Evolutionary conservation across 2,797 vertebrate species (phyloP), one percentile per base, ranked within the genome.

Genomic region (Enoplosus armatus): DNA sequence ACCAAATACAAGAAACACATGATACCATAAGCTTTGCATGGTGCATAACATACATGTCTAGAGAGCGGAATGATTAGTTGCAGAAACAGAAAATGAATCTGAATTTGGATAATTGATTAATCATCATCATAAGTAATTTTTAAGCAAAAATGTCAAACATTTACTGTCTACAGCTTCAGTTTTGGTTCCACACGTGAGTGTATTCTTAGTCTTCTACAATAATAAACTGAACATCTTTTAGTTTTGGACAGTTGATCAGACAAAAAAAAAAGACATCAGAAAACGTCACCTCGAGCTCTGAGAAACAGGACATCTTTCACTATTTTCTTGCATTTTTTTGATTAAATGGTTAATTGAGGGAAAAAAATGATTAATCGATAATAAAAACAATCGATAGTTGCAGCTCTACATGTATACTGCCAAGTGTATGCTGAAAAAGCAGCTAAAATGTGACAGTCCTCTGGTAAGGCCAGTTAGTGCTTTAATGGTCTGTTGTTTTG

Each of bases 401-500:
- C 51, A 53, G 15, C 24, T 41, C 1, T 27, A n/a, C 3, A 47
- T 37, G 11, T 66, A 2, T 37, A 4, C 5, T 74, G 37, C 41
- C 10, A 53, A 18, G 15, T 45, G 24, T 37, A 20, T 48, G 50
- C 7, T 59, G n/a, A 26, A 66, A 79, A 71, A 62, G 29, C 43
- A 71, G 45, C 43, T 43, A 24, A 70, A 71, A 79, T 63, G 33
- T 60, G 59, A 54, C 50, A 82, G 29, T 48, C 18, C 47, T 56
- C 48, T 82, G 9, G 24, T 71, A 20, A 51, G 50, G 69, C 82
- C 89, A 93, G 83, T 94, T 88, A 86, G 86, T 72, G 80, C 85
- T 85, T 87, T 87, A 86, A 89, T 86, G 88, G 81, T 82, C 60
- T 82, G 82, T 75, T 78, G 73, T 87, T 88, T 87, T 88, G 55